Evolutionary conservation across 2,888 invertebrate species (phyloP), one percentile per base, ranked within the genome.

Genomic region (Pristionchus fissidentatus): DNA sequence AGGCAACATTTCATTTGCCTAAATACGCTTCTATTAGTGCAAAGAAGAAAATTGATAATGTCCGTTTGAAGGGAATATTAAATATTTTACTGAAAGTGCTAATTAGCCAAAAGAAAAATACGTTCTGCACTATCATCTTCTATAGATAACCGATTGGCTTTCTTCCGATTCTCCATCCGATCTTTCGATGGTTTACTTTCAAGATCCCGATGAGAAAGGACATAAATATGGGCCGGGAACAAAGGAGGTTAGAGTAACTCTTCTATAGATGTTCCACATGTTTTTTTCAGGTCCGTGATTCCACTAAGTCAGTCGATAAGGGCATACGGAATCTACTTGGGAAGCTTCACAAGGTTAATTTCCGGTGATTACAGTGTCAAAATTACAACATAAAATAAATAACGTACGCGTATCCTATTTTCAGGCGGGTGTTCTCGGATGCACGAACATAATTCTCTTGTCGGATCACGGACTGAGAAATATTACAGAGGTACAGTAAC

Each of bases 391-490:
- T 35, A 26, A 32, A 1, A 7, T 10, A 41, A n/a, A 41, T 10
- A 13, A 7, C 46, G 0, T 8, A 2, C n/a, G n/a, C n/a, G n/a
- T n/a, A n/a, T n/a, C n/a, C n/a, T 29, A 29, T 29, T 49, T 7
- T 22, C n/a, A 79, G 79, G 57, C 38, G 38, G 57, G 79, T 38
- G 55, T 79, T 41, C 55, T 79, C 22, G 79, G 79, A 41, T 79
- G 79, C 19, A 57, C 57, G 15, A 79, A 79, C 57, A 57, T 79
- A 1, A 22, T 26, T 8, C 8, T 79, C 22, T 22, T 79, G 10
- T 55, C 79, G 0, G 79, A 79, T 26, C 79, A 79, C 22, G 79
- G 79, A 79, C 55, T 79, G 79, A 79, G 79, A 41, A 49, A 79
- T 15, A 57, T 79, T 4, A 26, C 13, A 1, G 35, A 57, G 38